Evolutionary conservation across 2,113 vertebrate species (phyloP).

Genomic region (Panurus biarmicus): DNA sequence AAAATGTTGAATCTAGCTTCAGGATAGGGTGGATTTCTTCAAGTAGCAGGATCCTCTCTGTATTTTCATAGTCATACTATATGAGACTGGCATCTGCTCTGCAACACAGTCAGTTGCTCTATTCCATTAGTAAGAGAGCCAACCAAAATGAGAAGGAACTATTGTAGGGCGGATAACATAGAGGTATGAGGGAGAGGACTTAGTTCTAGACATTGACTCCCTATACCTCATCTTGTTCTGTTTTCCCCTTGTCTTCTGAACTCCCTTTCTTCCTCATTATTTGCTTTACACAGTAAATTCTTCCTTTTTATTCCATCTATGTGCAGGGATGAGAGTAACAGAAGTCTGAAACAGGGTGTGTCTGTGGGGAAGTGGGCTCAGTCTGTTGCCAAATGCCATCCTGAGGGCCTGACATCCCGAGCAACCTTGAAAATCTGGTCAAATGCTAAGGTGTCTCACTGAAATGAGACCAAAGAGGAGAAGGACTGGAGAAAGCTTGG

Average conservation of each 20-base stretch:
- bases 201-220: background rate
- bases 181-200: background rate
- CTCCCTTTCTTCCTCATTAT: background rate
- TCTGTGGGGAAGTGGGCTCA: background rate
- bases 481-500: background rate
- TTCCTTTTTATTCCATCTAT: background rate
- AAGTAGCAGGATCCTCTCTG: background rate
- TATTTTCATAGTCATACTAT: background rate
- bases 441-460: background rate
- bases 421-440: background rate
- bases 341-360: background rate
- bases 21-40: background rate
- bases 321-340: background rate
- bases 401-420: background rate
- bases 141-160: background rate
- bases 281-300: background rate
- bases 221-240: background rate
- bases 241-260: background rate
- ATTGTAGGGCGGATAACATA: background rate
- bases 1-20: slow-evolving; percentile 12
- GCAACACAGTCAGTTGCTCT: background rate
- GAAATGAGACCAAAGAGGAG: background rate
- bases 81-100: background rate
- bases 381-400: background rate
- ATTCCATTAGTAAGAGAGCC: background rate